Conservation (phyloP, 2,113 vertebrate species). For the Forbesichthys agassizii region DNA sequence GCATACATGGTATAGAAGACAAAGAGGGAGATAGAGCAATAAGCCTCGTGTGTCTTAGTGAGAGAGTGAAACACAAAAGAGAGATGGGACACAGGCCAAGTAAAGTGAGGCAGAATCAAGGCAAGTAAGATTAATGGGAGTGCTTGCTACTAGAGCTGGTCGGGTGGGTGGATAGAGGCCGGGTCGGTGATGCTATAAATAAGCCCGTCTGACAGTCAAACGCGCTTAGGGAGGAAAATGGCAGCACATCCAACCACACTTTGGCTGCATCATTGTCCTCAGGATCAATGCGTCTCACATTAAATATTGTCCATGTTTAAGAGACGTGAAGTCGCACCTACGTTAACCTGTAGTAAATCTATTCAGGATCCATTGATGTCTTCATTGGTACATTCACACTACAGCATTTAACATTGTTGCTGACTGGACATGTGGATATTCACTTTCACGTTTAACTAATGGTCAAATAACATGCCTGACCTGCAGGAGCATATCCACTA, state of each 20-base stretch:
- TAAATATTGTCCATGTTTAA: not conserved
- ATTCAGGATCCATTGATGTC: no score
- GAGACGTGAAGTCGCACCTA: no score
- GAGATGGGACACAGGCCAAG: slow-evolving; percentile 14
- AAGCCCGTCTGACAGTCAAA: slow-evolving; percentile 43
- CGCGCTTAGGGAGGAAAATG: slow-evolving; percentile 26
- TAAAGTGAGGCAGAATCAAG: slow-evolving; percentile 25
- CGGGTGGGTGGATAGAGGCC: slow-evolving; percentile 35
- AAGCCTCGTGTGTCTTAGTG: not conserved
- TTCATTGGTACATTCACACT: no score
- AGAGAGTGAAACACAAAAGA: slow-evolving; percentile 19
- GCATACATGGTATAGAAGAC: not conserved
- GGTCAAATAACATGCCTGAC: no score
- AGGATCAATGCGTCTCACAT: slow-evolving; percentile 12
- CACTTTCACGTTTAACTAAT: no score
- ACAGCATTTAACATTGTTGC: no score
- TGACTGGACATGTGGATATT: no score
- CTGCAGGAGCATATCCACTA: no score
- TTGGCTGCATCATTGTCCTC: not conserved
- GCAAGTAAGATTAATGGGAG: slow-evolving; percentile 42
- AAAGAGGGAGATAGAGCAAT: slow-evolving; percentile 10
- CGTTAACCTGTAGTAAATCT: no score
- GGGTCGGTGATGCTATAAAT: slow-evolving; percentile 52
- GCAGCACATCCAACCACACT: slow-evolving; percentile 38
- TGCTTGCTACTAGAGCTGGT: slow-evolving; percentile 33